phyloP scores from a whole-genome alignment of 2,113 vertebrate species.

The Lasiurus cinereus region DNA sequence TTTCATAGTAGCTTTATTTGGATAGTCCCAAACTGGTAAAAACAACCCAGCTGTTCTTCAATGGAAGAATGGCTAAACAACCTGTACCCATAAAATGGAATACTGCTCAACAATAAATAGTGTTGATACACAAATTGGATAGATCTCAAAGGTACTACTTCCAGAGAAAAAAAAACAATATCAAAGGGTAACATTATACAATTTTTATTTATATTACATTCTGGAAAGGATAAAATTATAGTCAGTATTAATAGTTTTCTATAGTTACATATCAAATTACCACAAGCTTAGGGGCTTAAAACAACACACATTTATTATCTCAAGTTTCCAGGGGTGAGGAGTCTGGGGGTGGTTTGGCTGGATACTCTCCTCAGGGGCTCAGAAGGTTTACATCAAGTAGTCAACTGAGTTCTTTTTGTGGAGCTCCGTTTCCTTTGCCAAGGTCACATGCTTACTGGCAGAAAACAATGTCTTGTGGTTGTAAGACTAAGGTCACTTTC shows the following conservation, averaged over 20 bases:
- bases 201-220: slow-evolving; percentile 16
- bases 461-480: not conserved
- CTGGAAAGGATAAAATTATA: slow-evolving; percentile 2
- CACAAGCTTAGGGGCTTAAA: not conserved
- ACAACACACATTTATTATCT: slow-evolving; percentile 29
- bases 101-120: not conserved
- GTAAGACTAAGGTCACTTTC: slow-evolving; percentile 14
- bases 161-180: not conserved
- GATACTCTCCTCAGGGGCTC: not conserved
- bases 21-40: not conserved
- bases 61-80: not conserved
- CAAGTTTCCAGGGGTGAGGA: not conserved
- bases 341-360: not conserved
- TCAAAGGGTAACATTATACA: not conserved
- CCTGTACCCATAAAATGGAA: not conserved
- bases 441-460: not conserved
- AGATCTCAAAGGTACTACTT: not conserved
- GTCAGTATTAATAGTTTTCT: not conserved
- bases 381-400: not conserved
- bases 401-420: not conserved
- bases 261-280: not conserved
- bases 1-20: not conserved
- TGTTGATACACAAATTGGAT: not conserved
- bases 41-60: not conserved
- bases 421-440: not conserved